phyloP scores from a whole-genome alignment of 2,888 invertebrate species.

The Ectobius pallidus region DNA sequence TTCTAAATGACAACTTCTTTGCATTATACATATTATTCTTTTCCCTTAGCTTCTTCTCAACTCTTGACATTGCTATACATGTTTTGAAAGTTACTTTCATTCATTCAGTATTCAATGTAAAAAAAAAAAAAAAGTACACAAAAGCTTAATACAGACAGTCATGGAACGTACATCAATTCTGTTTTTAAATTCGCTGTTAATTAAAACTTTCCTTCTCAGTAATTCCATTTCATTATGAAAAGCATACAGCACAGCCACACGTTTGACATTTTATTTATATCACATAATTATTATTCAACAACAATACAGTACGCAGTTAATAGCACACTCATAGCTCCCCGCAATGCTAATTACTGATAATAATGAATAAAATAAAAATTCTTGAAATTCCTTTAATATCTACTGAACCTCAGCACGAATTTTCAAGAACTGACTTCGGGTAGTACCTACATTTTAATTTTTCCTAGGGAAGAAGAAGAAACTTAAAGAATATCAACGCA shows the following conservation, averaged over 20 bases:
- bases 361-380: too few species aligned
- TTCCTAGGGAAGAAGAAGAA: too few species aligned
- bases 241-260: too few species aligned
- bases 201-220: constrained; percentile 11
- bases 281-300: too few species aligned
- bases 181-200: background rate
- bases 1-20: constrained; percentile 6
- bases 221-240: background rate
- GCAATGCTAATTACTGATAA: background rate
- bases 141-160: background rate
- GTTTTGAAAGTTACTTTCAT: background rate
- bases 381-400: too few species aligned
- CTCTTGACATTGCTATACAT: background rate
- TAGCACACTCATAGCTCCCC: background rate
- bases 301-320: too few species aligned
- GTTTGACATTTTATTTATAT: too few species aligned
- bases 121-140: background rate
- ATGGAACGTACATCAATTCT: background rate
- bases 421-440: too few species aligned
- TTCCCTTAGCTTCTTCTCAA: background rate
- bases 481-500: too few species aligned
- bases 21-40: background rate
- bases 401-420: too few species aligned
- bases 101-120: background rate
- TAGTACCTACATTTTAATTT: too few species aligned